phyloP scores from a whole-genome alignment of 2,797 vertebrate genomes.

The Crossoptilon crossoptilon region DNA sequence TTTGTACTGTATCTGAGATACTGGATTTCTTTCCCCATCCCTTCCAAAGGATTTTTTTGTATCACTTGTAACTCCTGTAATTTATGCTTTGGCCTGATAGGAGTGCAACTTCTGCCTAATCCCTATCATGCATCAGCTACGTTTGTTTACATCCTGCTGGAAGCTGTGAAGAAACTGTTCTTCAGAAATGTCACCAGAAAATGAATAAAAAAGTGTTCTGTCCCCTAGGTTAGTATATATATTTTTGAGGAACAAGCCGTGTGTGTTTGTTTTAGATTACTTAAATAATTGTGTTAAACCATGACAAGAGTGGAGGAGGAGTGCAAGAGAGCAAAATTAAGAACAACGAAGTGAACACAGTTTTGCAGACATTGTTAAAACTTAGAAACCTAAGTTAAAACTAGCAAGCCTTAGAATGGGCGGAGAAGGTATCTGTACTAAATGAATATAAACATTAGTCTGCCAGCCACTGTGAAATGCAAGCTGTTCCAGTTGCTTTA shows the following conservation, averaged over 20 bases:
- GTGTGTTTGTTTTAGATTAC: constrained; percentile 23
- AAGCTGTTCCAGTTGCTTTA: constrained; percentile 18
- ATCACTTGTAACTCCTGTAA: not conserved
- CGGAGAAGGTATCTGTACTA: not conserved
- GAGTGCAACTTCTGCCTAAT: constrained; percentile 8
- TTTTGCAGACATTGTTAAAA: constrained; percentile 30
- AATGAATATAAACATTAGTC: constrained; percentile 34
- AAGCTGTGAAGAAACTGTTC: constrained; percentile 29
- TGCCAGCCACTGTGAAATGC: constrained; percentile 29
- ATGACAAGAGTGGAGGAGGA: not conserved
- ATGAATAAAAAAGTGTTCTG: constrained; percentile 31
- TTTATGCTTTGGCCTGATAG: not conserved
- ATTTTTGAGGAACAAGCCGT: not conserved
- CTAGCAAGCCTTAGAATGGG: not conserved
- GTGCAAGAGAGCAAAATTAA: not conserved
- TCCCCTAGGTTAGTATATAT: not conserved
- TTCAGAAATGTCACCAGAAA: constrained; percentile 26
- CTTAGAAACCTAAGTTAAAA: constrained; percentile 41
- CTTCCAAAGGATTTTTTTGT: not conserved
- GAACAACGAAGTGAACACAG: not conserved
- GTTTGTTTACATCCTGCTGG: constrained; percentile 26
- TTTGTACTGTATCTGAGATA: not conserved
- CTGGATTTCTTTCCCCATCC: not conserved
- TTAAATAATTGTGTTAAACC: constrained; percentile 44
- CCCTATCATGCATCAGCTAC: not conserved